Percentiles rank a stretch among this genome's conserved stretches.
Evolutionary conservation across 2,797 vertebrate genomes (phyloP).

Genomic region (Sciaenops ocellatus): DNA sequence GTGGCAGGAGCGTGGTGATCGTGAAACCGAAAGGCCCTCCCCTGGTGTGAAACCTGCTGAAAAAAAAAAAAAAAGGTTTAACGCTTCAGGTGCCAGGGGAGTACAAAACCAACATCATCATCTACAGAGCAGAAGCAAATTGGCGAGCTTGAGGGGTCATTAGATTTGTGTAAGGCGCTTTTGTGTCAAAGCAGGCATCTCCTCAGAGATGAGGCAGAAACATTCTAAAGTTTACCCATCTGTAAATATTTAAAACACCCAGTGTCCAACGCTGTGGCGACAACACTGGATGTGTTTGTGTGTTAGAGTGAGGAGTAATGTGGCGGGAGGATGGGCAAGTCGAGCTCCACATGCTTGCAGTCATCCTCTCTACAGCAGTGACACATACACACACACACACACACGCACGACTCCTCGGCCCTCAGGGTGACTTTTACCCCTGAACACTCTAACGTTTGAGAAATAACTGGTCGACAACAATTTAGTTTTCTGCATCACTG

Average conservation of each 20-base stretch:
- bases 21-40: conserved; percentile 25
- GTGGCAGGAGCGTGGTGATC: conserved; percentile 21
- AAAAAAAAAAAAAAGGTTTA: not conserved
- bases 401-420: conserved; percentile 12
- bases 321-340: not conserved
- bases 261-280: not conserved
- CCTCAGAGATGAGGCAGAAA: not conserved
- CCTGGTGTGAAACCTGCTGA: conserved; percentile 1
- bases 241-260: not conserved
- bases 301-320: not conserved
- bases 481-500: conserved; percentile 60
- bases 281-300: not conserved
- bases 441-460: conserved; percentile 53
- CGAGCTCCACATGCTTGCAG: conserved; percentile 24
- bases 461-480: conserved; percentile 66
- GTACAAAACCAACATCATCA: conserved; percentile 8
- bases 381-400: not conserved
- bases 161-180: not conserved
- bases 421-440: conserved; percentile 54
- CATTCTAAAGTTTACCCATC: not conserved
- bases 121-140: conserved; percentile 4
- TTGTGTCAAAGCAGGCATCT: not conserved
- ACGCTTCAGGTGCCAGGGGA: conserved; percentile 7
- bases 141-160: conserved; percentile 1
- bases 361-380: conserved; percentile 20